Percentiles rank a stretch among this genome's conserved stretches.
phyloP scores from a whole-genome alignment of 2,797 vertebrate species.

The Falco novaeseelandiae region DNA sequence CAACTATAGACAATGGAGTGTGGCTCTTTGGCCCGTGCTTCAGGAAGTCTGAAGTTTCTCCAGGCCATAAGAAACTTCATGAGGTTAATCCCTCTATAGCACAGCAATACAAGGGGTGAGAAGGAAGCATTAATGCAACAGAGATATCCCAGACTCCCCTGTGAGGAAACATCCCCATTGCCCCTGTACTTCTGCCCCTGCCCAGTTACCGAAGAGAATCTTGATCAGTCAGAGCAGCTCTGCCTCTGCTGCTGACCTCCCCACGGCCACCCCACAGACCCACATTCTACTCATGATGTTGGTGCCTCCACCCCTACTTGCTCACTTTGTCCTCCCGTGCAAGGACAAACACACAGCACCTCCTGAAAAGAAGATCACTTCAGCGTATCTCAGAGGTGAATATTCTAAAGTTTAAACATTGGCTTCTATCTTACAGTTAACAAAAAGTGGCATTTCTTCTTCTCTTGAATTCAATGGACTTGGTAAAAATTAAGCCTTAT shows the following conservation, averaged over 20 bases:
- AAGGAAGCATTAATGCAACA: not conserved
- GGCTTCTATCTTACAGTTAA: not conserved
- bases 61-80: not conserved
- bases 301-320: not conserved
- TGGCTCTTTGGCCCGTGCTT: not conserved
- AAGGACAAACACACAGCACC: not conserved
- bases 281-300: not conserved
- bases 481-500: not conserved
- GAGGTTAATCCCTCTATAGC: not conserved
- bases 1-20: not conserved
- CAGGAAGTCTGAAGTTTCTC: not conserved
- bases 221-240: accelerated
- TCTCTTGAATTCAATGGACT: not conserved
- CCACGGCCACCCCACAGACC: not conserved
- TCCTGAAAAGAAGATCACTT: not conserved
- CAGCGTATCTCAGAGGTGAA: not conserved
- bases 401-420: not conserved
- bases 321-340: not conserved
- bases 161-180: not conserved
- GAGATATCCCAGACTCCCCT: not conserved
- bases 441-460: not conserved
- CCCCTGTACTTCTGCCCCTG: not conserved
- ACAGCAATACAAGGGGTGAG: not conserved
- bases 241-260: not conserved
- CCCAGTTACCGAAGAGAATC: not conserved